Evolutionary conservation across 1,140 invertebrate genomes (phyloP).

Genomic region (Marisa cornuarietis): DNA sequence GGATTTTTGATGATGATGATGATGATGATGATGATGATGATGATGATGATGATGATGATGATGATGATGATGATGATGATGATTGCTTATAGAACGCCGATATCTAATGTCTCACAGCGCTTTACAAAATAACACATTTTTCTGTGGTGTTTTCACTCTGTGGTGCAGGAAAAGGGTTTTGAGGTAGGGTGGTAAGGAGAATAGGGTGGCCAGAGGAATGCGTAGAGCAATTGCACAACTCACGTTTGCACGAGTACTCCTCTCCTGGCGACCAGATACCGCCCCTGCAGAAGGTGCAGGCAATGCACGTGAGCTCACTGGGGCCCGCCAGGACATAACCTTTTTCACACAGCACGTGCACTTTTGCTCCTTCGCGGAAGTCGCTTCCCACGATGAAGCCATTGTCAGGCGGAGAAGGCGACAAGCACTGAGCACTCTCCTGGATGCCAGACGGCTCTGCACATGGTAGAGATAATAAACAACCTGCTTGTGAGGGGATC

Average conservation of each 20-base stretch:
- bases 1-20: no score
- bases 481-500: no score
- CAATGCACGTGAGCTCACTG: slow-evolving; percentile 29
- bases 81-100: no score
- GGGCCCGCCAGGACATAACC: slow-evolving; percentile 34
- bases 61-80: no score
- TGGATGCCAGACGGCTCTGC: slow-evolving; percentile 15
- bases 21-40: no score
- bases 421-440: slow-evolving; percentile 11
- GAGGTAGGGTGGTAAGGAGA: no score
- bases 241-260: slow-evolving; percentile 8
- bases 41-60: no score
- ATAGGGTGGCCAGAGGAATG: no score
- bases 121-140: no score
- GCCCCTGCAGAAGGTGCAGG: not conserved
- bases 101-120: no score
- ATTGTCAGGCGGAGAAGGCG: slow-evolving; percentile 29
- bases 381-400: slow-evolving; percentile 34
- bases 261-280: slow-evolving; percentile 15
- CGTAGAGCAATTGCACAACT: not conserved
- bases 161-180: no score
- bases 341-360: slow-evolving; percentile 30
- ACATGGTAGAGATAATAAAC: not conserved
- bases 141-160: no score
- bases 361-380: slow-evolving; percentile 21